Evolutionary conservation across 2,888 invertebrate genomes (phyloP).

Genomic region (Lamproptera curius): DNA sequence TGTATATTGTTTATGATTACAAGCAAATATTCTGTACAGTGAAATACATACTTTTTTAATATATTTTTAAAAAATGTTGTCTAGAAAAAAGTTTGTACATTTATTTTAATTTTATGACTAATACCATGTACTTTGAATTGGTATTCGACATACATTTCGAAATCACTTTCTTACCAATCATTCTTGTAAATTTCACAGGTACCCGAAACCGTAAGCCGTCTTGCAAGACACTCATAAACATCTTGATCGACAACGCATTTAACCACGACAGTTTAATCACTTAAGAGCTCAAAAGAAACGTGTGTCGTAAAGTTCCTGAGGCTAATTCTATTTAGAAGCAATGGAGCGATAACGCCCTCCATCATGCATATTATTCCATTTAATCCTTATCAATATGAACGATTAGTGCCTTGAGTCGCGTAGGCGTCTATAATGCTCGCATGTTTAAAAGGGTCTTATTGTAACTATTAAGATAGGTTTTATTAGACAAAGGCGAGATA

Average conservation of each 20-base stretch:
- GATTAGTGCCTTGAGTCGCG: constrained; percentile 59
- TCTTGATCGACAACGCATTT: constrained; percentile 21
- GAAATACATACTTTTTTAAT: too few species aligned
- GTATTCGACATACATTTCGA: too few species aligned
- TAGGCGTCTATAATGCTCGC: constrained; percentile 55
- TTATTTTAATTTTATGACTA: too few species aligned
- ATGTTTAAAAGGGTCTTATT: constrained; percentile 30
- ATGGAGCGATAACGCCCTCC: constrained; percentile 57
- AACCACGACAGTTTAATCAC: constrained; percentile 21
- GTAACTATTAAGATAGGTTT: constrained; percentile 20
- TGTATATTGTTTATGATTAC: too few species aligned
- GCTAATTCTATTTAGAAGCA: constrained; percentile 61
- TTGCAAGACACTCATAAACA: constrained; percentile 14
- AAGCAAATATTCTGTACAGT: too few species aligned
- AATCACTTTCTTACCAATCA: too few species aligned
- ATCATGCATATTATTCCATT: constrained; percentile 62
- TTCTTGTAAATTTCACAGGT: neutral
- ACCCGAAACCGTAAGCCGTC: neutral
- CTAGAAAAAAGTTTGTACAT: too few species aligned
- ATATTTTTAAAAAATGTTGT: too few species aligned
- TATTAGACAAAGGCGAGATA: constrained; percentile 16
- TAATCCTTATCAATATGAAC: constrained; percentile 68
- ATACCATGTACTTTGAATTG: too few species aligned
- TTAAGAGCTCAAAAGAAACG: constrained; percentile 21
- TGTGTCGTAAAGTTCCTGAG: constrained; percentile 41